Base-by-base conservation (phyloP, 2,888 invertebrate species). In the Eupithecia vulgata region DNA sequence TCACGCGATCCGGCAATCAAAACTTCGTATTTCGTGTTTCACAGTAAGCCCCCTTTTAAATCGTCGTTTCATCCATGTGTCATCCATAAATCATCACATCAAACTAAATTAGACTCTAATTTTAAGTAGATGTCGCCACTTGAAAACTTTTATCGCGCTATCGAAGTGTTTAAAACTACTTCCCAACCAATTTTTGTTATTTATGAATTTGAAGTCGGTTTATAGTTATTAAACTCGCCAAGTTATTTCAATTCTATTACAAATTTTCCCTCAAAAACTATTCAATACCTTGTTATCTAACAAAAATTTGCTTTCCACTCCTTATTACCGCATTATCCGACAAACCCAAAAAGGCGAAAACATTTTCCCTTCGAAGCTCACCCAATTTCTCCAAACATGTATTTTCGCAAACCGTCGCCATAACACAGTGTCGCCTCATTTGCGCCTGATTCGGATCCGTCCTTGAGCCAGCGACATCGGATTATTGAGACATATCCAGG, bases 381-480 rank as follows among this genome's bases (percentile, higher is more conserved):
- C 68, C 65, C 74, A 74, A 71, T 71, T 71, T 68, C 71, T 61
- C 59, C 61, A 71, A 71, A 74, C 68, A 74, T 71, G 74, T 68
- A 68, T 74, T 71, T 66, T 64, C 67, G 48, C 68, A 74, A 71
- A 74, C 71, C 69, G 62, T 68, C 48, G 68, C 66, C 35, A 69
- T 74, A 74, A 72, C 75, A 65, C 66, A 75, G 75, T 72, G 70
- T 59, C 72, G 71, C 57, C 74, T 70, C 70, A 72, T 75, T 75
- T 75, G 67, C 67, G 75, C 67, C 67, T 72, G 73, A 68, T 68
- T 68, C 72, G 15, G 48, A 74, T 40, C 30, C 34, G 66, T 66
- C 74, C 74, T 74, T 71, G 68, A 71, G 70, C 59, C 30, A 25
- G 37, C 61, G 68, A 74, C 68, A 68, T 59, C 70, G 68, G 73